Evolutionary conservation across 1,140 invertebrate genomes (phyloP), one percentile per base, ranked within the genome.

Genomic region (Holcopasites calliopsidis): DNA sequence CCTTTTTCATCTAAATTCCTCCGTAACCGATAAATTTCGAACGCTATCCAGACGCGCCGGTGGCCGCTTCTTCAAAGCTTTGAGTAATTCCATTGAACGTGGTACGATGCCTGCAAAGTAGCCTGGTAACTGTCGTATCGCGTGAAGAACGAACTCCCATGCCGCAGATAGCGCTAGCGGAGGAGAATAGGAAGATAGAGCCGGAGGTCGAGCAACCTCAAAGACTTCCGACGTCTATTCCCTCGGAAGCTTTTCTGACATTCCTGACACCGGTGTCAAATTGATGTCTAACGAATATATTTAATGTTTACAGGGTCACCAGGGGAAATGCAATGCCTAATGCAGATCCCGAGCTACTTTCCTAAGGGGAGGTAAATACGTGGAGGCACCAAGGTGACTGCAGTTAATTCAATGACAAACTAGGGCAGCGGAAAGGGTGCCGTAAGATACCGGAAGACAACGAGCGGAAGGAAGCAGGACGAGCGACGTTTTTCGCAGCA

Each of bases 1-100:
- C 50, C 71, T 74, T 55, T 66, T 74, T 74, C 71, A 66, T 74
- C 62, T 66, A 74, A 74, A 74, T 74, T 74, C 71, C 71, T 66
- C 11, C 38, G 61, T 21, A 38, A 74, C 61, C 71, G 11, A 66
- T 74, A 74, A 74, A 74, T 74, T 55, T 38, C 26, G 0, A 74
- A 66, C 50, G 61, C 50, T n/a, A 73, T 44, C 50, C 71, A 57
- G 60, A 35, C 61, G 21, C 11, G 31, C 10, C 18, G n/a, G n/a
- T 26, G 28, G 13, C 11, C 13, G 28, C 16, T 66, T 18, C 61
- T 47, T 74, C 38, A 44, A 57, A 55, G 3, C 13, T n/a, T 13
- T 3, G 28, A 7, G 4, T 66, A 44, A 66, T 62, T 61, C 35
- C 10, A 4, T 16, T 18, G 6, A 38, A 42, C 16, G 13, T n/a